Percentiles rank a stretch among this genome's conserved stretches.
Conservation (phyloP, 2,888 invertebrate genomes). For the Sphaerophoria rueppellii region DNA sequence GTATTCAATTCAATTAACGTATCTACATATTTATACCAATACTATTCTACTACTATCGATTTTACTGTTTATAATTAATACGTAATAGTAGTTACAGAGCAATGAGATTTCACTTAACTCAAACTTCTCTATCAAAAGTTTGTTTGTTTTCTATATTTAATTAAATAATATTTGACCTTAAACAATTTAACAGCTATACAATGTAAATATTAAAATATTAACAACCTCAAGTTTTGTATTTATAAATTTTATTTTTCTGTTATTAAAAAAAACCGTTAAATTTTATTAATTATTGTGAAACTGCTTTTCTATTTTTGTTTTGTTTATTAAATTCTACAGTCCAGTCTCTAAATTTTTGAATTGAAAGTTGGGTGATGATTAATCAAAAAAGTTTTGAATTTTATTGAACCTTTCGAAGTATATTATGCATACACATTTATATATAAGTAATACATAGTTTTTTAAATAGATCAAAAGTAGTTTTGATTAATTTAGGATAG, state of each 20-base stretch:
- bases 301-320: constrained; percentile 30
- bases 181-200: constrained; percentile 60
- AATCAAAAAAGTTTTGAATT: constrained; percentile 16
- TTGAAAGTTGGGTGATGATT: constrained; percentile 58
- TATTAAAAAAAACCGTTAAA: not conserved
- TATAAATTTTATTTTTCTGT: not conserved
- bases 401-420: constrained; percentile 9
- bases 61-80: not conserved
- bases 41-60: constrained; percentile 56
- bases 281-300: constrained; percentile 54
- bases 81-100: constrained; percentile 24
- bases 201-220: constrained; percentile 68
- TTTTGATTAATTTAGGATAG: constrained; percentile 42
- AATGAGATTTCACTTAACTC: constrained; percentile 51
- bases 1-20: constrained; percentile 60
- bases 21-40: constrained; percentile 60
- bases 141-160: constrained; percentile 14
- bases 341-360: constrained; percentile 68
- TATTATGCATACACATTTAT: not conserved
- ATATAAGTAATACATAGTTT: constrained; percentile 6
- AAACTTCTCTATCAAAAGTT: constrained; percentile 43
- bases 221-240: constrained; percentile 69
- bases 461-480: not conserved
- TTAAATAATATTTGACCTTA: constrained; percentile 23
- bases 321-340: constrained; percentile 52